A percentile compares a stretch with the other conserved stretches of the same genome.
Evolutionary conservation across 2,797 vertebrate genomes (phyloP).

Genomic region (Remorina albescens): DNA sequence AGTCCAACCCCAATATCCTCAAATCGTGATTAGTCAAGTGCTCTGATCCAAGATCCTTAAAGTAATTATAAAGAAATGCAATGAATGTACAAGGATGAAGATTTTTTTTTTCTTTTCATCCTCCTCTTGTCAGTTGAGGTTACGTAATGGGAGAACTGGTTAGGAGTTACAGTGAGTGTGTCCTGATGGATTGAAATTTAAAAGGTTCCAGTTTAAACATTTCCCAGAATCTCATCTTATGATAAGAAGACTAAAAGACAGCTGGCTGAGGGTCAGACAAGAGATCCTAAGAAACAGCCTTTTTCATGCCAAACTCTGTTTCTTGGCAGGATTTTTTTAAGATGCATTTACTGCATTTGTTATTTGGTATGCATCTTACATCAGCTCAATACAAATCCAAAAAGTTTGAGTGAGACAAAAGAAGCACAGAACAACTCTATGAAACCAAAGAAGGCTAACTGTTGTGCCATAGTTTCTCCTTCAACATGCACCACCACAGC

Average conservation of each 20-base stretch:
- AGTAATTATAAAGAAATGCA: constrained; percentile 59
- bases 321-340: not conserved
- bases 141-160: constrained; percentile 47
- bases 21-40: constrained; percentile 61
- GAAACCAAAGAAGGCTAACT: constrained; percentile 47
- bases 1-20: constrained; percentile 54
- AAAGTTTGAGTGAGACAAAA: constrained; percentile 3
- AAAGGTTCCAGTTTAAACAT: constrained; percentile 31
- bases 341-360: not conserved
- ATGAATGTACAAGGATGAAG: constrained; percentile 28
- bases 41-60: constrained; percentile 44
- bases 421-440: constrained; percentile 18
- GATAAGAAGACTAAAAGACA: constrained; percentile 15
- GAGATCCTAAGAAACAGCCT: not conserved
- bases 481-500: constrained; percentile 49
- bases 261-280: not conserved
- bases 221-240: constrained; percentile 46
- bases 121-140: constrained; percentile 20
- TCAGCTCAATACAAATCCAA: constrained; percentile 1
- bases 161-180: constrained; percentile 20
- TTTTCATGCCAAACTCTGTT: not conserved
- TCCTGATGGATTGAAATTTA: constrained; percentile 28
- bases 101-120: not conserved
- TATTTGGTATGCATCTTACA: not conserved
- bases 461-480: constrained; percentile 52